phyloP scores from a whole-genome alignment of 2,888 invertebrate species.

The Selenia dentaria region DNA sequence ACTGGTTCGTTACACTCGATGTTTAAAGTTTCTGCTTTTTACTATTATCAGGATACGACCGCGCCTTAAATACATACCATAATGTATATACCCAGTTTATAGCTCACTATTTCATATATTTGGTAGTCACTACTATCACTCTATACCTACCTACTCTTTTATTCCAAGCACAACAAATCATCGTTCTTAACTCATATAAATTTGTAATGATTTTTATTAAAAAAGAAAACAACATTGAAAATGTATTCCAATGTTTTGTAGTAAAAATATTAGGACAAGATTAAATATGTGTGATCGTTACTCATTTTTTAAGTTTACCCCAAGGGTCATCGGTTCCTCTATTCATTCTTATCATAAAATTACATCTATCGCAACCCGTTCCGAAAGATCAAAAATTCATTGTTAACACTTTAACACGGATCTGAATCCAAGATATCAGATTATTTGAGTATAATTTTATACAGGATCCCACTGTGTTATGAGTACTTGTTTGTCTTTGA shows the following conservation, averaged over 20 bases:
- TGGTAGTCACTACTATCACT: too few species aligned
- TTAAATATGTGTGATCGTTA: constrained; percentile 15
- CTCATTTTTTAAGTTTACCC: constrained; percentile 7
- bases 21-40: too few species aligned
- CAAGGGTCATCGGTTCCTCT: constrained; percentile 20
- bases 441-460: constrained; percentile 58
- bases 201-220: not conserved
- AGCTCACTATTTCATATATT: too few species aligned
- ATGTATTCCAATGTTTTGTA: constrained; percentile 4
- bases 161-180: too few species aligned
- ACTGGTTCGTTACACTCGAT: too few species aligned
- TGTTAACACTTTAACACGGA: constrained; percentile 72
- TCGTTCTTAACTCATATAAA: too few species aligned
- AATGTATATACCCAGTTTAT: too few species aligned
- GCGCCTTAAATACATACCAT: too few species aligned
- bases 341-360: constrained; percentile 32
- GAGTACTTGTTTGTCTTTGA: constrained; percentile 38
- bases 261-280: constrained; percentile 4
- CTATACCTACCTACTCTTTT: too few species aligned
- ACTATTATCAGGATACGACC: too few species aligned
- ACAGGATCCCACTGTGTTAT: constrained; percentile 58
- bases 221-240: not conserved
- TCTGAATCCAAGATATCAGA: constrained; percentile 49
- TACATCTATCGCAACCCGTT: constrained; percentile 25
- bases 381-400: constrained; percentile 44